Percentiles rank a stretch among this genome's conserved stretches.
Evolutionary conservation across 2,888 invertebrate genomes (phyloP).

Genomic region (Hirtodrosophila confusa): DNA sequence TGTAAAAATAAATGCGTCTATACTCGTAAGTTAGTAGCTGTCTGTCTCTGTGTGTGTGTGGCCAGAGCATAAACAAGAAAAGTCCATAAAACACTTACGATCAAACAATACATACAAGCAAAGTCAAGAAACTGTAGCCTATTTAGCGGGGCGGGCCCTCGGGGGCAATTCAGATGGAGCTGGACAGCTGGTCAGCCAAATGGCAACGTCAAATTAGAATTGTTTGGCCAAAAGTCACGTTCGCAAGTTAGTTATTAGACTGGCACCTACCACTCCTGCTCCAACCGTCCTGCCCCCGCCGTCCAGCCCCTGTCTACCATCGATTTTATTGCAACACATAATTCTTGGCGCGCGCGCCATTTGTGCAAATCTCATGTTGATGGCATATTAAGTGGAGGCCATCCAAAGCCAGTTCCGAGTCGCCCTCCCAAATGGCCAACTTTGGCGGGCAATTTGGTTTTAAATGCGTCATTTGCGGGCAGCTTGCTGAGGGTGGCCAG

Average conservation of each 20-base stretch:
- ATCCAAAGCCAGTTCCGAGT: slow-evolving; percentile 6
- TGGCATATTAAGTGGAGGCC: slow-evolving; percentile 72
- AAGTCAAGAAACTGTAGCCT: slow-evolving; percentile 56
- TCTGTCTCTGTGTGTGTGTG: neutral
- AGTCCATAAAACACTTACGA: slow-evolving; percentile 80
- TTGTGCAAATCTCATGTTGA: slow-evolving; percentile 79
- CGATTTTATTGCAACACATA: slow-evolving; percentile 79
- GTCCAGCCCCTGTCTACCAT: slow-evolving; percentile 33
- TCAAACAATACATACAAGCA: slow-evolving; percentile 53
- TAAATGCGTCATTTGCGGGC: slow-evolving; percentile 60
- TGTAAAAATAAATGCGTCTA: slow-evolving; percentile 47
- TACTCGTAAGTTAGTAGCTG: slow-evolving; percentile 1
- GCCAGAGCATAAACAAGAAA: slow-evolving; percentile 70
- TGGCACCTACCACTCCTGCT: slow-evolving; percentile 14
- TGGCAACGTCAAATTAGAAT: slow-evolving; percentile 65
- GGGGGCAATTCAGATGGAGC: slow-evolving; percentile 1
- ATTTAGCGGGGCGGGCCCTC: slow-evolving; percentile 39
- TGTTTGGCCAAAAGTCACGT: slow-evolving; percentile 70
- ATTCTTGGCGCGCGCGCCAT: slow-evolving; percentile 66
- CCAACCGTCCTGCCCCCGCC: neutral
- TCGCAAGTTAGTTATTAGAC: slow-evolving; percentile 72
- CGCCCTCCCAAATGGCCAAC: neutral
- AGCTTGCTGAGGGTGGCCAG: neutral
- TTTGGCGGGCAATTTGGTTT: slow-evolving; percentile 63
- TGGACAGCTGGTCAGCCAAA: slow-evolving; percentile 12